Conservation (phyloP, 2,113 vertebrate species). For the Poeciliopsis prolifica region DNA sequence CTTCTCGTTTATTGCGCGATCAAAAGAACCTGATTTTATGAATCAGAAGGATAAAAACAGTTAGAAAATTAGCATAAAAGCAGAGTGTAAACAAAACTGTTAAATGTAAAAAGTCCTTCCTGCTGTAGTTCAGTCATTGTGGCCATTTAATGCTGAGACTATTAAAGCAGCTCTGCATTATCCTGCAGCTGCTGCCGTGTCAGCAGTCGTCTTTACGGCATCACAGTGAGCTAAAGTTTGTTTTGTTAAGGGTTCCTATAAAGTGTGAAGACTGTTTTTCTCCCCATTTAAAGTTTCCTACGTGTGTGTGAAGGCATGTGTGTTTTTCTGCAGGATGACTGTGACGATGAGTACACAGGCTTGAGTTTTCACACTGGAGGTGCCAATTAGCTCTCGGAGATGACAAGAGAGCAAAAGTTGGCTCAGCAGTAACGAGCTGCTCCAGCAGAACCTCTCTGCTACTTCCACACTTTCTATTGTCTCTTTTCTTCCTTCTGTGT, state of each 20-base stretch:
- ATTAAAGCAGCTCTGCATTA: not conserved
- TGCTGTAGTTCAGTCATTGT: not conserved
- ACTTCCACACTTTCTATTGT: slow-evolving; percentile 50
- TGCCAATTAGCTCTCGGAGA: slow-evolving; percentile 77
- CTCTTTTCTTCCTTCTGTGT: slow-evolving; percentile 20
- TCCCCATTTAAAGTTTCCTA: not conserved
- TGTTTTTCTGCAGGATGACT: slow-evolving; percentile 41
- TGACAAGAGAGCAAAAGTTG: slow-evolving; percentile 64
- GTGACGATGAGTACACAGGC: slow-evolving; percentile 53
- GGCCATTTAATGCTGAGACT: not conserved
- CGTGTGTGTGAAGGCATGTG: slow-evolving; percentile 4
- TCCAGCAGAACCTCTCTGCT: slow-evolving; percentile 50
- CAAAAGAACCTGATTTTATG: not conserved
- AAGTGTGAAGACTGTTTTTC: slow-evolving; percentile 19
- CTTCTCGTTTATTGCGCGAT: not conserved
- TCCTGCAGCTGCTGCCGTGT: not conserved
- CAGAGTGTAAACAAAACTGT: no score
- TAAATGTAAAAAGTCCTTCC: not conserved
- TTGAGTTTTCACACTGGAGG: slow-evolving; percentile 61
- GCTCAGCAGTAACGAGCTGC: slow-evolving; percentile 65
- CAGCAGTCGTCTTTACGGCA: slow-evolving; percentile 1
- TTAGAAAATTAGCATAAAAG: no score
- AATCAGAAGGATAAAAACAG: not conserved
- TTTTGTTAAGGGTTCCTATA: not conserved
- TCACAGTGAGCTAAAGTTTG: slow-evolving; percentile 3